Base-by-base conservation (phyloP, 1,140 invertebrate genomes). In the Orius laevigatus region DNA sequence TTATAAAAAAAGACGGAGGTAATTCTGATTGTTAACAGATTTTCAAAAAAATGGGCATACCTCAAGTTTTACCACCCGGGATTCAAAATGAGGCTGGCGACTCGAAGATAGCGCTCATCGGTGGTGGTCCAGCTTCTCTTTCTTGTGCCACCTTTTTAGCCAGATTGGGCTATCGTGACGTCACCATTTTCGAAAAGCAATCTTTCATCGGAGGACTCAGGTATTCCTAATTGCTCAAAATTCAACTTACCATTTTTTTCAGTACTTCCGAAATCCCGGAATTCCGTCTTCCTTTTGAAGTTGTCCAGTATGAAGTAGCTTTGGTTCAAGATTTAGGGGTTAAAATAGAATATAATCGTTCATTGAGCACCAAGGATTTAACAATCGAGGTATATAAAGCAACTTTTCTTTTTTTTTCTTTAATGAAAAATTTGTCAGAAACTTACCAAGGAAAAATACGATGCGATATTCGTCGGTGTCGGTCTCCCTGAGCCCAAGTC, bases 201-300 rank as follows among this genome's bases (percentile, higher is more conserved):
- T 65, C 76, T 3, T 92, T 79, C 62, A 61, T 89, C 20, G 94
- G 94, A 4, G 94, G 94, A 3, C 69, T 97, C 0, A 89, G 83
- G 80, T 84, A 25, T 25, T 25, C 25, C n/a, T n/a, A n/a, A n/a
- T n/a, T n/a, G n/a, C n/a, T 25, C 25, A 25, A 25, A 25, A 25
- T 25, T 25, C 25, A 25, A 25, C n/a, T n/a, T n/a, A n/a, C n/a
- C n/a, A n/a, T n/a, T n/a, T n/a, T n/a, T 25, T 25, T 56, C 59
- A 93, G 90, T 62, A 79, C 90, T 0, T 78, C 89, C 0, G 94
- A 98, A 66, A 98, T 98, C 56, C 94, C 94, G 0, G 92, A 98
- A 62, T 98, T 90, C 63, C 81, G 94, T 12, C 66, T 98, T 18
- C 94, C 95, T 0, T 89, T 79, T 55, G 77, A 87, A 55, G 90